Percentiles rank a stretch among this genome's conserved stretches.
Evolutionary conservation across 2,113 vertebrate genomes (phyloP).

Genomic region (Malurus cyaneus): DNA sequence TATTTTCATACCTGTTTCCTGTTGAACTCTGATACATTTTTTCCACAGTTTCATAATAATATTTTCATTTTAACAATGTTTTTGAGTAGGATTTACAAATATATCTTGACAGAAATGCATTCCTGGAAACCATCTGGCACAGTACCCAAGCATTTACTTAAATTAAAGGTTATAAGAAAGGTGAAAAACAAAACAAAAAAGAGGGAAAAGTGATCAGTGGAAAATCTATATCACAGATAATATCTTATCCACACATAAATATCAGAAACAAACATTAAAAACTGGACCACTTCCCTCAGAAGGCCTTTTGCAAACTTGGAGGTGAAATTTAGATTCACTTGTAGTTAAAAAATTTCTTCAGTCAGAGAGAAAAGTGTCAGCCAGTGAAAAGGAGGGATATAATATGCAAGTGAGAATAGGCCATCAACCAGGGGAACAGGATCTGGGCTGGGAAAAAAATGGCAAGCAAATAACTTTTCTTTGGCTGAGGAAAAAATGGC

Average conservation of each 20-base stretch:
- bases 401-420: not conserved
- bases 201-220: not conserved
- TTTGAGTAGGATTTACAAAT: not conserved
- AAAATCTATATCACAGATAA: not conserved
- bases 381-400: not conserved
- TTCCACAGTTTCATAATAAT: not conserved
- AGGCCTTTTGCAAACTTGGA: not conserved
- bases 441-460: not conserved
- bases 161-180: not conserved
- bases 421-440: not conserved
- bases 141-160: not conserved
- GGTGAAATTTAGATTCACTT: not conserved
- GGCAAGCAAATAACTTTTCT: not conserved
- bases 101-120: not conserved
- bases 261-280: not conserved
- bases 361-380: not conserved
- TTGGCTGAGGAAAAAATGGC: not conserved
- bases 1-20: not conserved
- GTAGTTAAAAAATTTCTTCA: not conserved
- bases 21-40: not conserved
- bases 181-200: not conserved
- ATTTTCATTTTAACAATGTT: not conserved
- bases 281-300: not conserved
- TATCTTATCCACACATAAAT: not conserved
- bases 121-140: not conserved